phyloP scores from a whole-genome alignment of 2,797 vertebrate species.

The Luscinia megarhynchos region DNA sequence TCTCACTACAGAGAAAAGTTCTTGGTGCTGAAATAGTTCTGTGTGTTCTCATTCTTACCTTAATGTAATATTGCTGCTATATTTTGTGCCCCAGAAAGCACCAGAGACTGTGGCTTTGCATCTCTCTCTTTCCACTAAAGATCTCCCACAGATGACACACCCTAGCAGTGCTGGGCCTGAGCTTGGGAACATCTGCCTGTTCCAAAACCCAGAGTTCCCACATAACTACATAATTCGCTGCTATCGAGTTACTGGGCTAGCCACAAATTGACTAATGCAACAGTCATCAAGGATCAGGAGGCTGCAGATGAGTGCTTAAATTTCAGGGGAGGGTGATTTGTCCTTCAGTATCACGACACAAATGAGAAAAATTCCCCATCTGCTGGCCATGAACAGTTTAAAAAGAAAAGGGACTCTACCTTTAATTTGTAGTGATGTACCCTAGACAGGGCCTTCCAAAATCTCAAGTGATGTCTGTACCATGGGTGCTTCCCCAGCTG shows the following conservation, averaged over 20 bases:
- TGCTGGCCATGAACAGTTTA: neutral
- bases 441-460: neutral
- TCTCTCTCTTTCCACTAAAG: conserved; percentile 31
- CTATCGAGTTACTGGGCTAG: conserved; percentile 70
- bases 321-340: conserved; percentile 32
- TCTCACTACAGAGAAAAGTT: neutral
- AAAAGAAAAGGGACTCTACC: neutral
- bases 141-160: conserved; percentile 54
- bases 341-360: neutral
- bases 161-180: conserved; percentile 51
- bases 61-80: neutral
- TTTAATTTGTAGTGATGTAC: neutral
- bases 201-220: conserved; percentile 78
- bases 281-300: conserved; percentile 36
- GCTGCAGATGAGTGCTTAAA: conserved; percentile 13
- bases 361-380: neutral
- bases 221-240: conserved; percentile 65
- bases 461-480: neutral
- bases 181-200: conserved; percentile 72
- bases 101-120: neutral
- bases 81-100: conserved; percentile 31
- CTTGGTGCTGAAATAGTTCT: neutral
- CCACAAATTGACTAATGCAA: conserved; percentile 66
- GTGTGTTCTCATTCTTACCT: neutral
- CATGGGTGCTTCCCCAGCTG: neutral